Evolutionary conservation across 2,113 vertebrate species (phyloP), one percentile per base, ranked within the genome.

Genomic region (Tricholaema leucomelas): DNA sequence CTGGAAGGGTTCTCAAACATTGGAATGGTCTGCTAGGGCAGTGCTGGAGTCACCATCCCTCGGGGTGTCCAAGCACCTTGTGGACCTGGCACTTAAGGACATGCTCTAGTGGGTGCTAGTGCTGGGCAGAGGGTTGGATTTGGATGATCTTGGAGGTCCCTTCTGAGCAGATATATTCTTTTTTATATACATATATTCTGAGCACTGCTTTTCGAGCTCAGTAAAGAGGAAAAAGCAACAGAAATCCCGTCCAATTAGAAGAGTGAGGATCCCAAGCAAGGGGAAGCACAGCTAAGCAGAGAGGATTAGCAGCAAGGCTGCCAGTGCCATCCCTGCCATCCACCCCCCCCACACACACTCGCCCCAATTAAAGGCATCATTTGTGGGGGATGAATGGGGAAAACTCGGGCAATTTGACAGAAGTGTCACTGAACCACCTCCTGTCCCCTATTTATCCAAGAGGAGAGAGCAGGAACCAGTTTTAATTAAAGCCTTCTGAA

Each of bases 401-500:
- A 78, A 80, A 54, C 89, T 93, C 85, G 58, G 8, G 90, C 91
- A 91, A 27, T 90, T 73, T 91, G 91, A 93, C 95, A 94, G 84
- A 82, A 82, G 86, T 78, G 81, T 93, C 84, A 77, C 84, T 55
- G 84, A 95, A 91, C 96, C 40, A 88, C 91, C 93, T 77, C 91
- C 28, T 1, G 16, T 76, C 94, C 50, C 15, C 15, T 89, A 95
- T 95, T 96, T 91, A 94, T 90, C 86, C 75, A 70, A 81, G 72
- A 94, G 80, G 90, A 19, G 2, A 93, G 73, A 91, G 93, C 81
- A 94, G 87, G 80, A 94, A 91, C 78, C 42, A 30, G 87, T 60
- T 96, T 95, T 97, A 96, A 96, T 96, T 93, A 95, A 88, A 93
- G 75, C 42, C 81, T 83, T 70, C 90, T 87, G 70, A 61, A 97